Conservation (phyloP, 2,797 vertebrate genomes). For the Loris lydekkerianus region DNA sequence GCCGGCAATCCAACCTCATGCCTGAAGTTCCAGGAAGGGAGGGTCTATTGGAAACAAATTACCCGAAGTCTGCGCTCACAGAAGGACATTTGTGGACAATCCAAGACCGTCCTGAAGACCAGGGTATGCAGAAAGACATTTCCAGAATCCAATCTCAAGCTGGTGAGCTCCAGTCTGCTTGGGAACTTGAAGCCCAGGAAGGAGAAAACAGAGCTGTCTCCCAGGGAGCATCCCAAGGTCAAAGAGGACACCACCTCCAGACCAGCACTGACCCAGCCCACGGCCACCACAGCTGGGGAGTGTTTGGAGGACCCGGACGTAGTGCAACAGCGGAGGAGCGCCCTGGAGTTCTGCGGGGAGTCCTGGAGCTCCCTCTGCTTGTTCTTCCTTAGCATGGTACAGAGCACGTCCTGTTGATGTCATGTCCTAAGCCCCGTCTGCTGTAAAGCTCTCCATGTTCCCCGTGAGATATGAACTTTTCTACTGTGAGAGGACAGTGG, state of each 20-base stretch:
- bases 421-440: background rate
- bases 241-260: background rate
- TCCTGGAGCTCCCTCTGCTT: constrained; percentile 92
- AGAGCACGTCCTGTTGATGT: constrained; percentile 91
- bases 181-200: background rate
- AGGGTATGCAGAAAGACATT: constrained; percentile 91
- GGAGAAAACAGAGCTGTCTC: background rate
- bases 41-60: constrained; percentile 94
- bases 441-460: constrained; percentile 31
- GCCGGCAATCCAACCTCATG: constrained; percentile 90
- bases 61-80: constrained; percentile 90
- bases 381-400: constrained; percentile 93
- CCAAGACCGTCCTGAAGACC: constrained; percentile 88
- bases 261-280: background rate
- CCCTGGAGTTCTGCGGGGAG: constrained; percentile 91
- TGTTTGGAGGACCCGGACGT: constrained; percentile 89
- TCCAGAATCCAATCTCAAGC: constrained; percentile 90
- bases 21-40: constrained; percentile 85
- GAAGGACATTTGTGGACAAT: constrained; percentile 90
- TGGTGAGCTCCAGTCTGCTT: constrained; percentile 83
- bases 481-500: background rate
- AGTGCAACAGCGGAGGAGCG: constrained; percentile 87
- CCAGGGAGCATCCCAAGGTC: background rate
- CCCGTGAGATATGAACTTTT: background rate
- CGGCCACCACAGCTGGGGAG: constrained; percentile 50